Base-by-base conservation (phyloP, 2,888 invertebrate genomes). In the Junonia oenone region DNA sequence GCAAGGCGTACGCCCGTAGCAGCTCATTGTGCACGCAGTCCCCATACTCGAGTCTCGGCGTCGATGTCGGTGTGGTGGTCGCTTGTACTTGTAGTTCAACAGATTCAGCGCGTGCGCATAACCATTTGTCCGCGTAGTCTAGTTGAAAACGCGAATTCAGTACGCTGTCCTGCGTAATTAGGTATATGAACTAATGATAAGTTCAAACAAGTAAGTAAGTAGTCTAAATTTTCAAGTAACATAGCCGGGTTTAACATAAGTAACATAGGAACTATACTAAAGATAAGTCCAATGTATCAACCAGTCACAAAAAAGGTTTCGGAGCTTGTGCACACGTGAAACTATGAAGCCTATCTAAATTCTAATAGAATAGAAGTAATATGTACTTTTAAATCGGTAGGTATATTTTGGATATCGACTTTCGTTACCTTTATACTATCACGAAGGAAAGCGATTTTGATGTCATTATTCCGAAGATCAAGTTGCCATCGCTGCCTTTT, bases 111-210 rank as follows among this genome's bases (percentile, higher is more conserved):
- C 80, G 76, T 0, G 88, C 85, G 17, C 72, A 64, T 17, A 89
- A 59, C 83, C 86, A 89, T 56, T 80, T 83, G 11, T 87, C 85
- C 0, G 80, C 78, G 63, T 86, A 90, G 35, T 70, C 63, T 0
- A 87, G 61, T 1, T 81, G 79, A 2, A 76, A 69, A 37, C 72
- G 78, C 0, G 84, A 74, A 49, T 89, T 90, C 33, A 75, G 56
- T 5, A 52, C 37, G 8, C 49, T 59, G 35, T 71, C 68, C 70
- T 70, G 13, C n/a, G n/a, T n/a, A n/a, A n/a, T n/a, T n/a, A n/a
- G n/a, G n/a, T n/a, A n/a, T n/a, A n/a, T n/a, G n/a, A n/a, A n/a
- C n/a, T n/a, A n/a, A n/a, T n/a, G n/a, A n/a, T n/a, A n/a, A n/a
- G n/a, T n/a, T n/a, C n/a, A n/a, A n/a, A n/a, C n/a, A n/a, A n/a